Conservation (phyloP, 2,888 invertebrate species). For the Torymus auratus region DNA sequence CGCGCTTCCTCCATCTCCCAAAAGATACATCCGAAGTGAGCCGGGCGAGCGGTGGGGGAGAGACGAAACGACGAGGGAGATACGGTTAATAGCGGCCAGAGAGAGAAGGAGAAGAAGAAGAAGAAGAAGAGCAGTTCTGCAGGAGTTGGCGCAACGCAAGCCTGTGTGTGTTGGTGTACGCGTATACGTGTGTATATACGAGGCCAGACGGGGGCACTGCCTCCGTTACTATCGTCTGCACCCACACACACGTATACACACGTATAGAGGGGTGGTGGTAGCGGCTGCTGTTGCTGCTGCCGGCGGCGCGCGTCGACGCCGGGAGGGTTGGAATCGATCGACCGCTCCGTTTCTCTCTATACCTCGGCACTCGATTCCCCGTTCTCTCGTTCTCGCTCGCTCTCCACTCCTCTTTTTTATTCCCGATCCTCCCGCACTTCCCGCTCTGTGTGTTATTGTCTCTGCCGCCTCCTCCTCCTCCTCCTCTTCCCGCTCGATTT, state of each 20-base stretch:
- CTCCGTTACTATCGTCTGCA: slow-evolving; percentile 62
- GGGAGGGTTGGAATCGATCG: slow-evolving; percentile 63
- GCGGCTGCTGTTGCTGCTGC: slow-evolving; percentile 49
- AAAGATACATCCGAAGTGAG: slow-evolving; percentile 34
- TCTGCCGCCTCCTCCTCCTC: slow-evolving; percentile 20
- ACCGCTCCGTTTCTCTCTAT: slow-evolving; percentile 49
- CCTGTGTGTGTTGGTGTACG: too few relatives aligned
- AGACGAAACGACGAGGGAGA: slow-evolving; percentile 23
- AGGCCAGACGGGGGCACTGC: slow-evolving; percentile 64
- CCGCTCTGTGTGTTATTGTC: not conserved
- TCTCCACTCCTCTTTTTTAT: not conserved
- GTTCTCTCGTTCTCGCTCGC: not conserved
- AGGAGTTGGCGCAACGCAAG: too few relatives aligned
- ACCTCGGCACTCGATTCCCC: slow-evolving; percentile 3
- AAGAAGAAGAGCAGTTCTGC: slow-evolving; percentile 25
- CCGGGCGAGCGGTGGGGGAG: not conserved
- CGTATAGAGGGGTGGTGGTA: not conserved
- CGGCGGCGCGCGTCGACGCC: slow-evolving; percentile 2
- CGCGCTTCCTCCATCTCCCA: slow-evolving; percentile 9
- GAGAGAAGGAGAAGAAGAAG: slow-evolving; percentile 31
- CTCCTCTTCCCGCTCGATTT: not conserved
- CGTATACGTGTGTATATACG: slow-evolving; percentile 51
- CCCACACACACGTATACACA: slow-evolving; percentile 48
- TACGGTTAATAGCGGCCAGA: slow-evolving; percentile 31
- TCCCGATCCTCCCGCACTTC: slow-evolving; percentile 2